Evolutionary conservation across 2,797 vertebrate species (phyloP).

Genomic region (Luscinia luscinia): DNA sequence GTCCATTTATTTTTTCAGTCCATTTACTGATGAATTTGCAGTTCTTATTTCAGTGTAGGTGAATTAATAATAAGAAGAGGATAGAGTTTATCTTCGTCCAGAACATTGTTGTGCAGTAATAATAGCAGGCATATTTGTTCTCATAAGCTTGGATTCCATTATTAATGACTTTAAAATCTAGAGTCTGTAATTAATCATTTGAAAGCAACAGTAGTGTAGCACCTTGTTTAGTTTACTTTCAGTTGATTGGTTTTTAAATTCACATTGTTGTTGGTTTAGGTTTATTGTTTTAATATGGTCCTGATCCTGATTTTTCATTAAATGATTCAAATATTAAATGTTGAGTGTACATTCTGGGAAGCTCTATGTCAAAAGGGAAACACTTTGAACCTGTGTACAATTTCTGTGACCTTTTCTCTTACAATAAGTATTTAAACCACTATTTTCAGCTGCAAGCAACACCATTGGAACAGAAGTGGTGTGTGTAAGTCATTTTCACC

Average conservation of each 20-base stretch:
- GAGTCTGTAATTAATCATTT: slow-evolving; percentile 8
- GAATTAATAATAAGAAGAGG: slow-evolving; percentile 4
- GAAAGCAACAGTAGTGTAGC: background rate
- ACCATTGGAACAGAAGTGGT: background rate
- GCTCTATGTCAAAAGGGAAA: background rate
- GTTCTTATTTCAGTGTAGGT: slow-evolving; percentile 6
- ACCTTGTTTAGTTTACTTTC: background rate
- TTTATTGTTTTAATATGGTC: background rate
- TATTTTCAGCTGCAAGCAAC: background rate
- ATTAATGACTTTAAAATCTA: background rate
- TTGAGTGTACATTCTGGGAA: background rate
- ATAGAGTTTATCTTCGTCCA: background rate
- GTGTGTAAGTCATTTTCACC: background rate
- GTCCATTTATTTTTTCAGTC: slow-evolving; percentile 30
- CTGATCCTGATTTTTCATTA: background rate
- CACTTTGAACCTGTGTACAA: background rate
- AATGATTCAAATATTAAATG: background rate
- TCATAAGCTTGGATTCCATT: background rate
- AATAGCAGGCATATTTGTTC: slow-evolving; percentile 8
- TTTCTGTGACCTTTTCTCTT: background rate
- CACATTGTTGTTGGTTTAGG: background rate
- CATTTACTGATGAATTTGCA: slow-evolving; percentile 50
- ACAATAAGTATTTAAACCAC: background rate
- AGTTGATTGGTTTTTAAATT: background rate
- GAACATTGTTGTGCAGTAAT: background rate